Percentiles rank a stretch among this genome's conserved stretches.
Conservation (phyloP, 1,140 invertebrate species). For the Schlechtendalia chinensis region DNA sequence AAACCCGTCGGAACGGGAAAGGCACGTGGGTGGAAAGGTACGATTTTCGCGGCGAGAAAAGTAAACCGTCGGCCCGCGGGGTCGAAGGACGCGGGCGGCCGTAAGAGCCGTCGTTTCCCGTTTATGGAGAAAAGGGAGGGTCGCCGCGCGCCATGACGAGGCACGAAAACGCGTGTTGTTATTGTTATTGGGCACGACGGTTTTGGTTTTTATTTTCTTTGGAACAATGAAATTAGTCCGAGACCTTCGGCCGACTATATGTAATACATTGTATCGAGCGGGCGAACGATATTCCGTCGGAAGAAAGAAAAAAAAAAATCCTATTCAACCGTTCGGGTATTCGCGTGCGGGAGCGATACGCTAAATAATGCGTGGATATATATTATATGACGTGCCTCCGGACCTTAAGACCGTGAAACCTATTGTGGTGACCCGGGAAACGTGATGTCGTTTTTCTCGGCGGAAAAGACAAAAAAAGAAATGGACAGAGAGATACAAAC, state of each 20-base stretch:
- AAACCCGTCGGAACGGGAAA: too few species aligned
- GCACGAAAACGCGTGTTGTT: neutral
- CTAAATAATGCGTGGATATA: too few species aligned
- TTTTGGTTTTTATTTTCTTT: neutral
- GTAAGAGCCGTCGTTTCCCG: neutral
- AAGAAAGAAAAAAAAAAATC: neutral
- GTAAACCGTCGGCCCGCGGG: neutral
- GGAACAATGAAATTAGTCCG: neutral
- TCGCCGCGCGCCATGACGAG: neutral
- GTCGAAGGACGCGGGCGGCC: neutral
- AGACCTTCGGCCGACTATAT: conserved; percentile 1
- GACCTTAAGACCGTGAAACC: neutral
- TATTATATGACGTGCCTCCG: neutral
- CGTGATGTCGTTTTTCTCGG: neutral
- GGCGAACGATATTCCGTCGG: neutral
- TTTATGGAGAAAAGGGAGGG: conserved; percentile 1
- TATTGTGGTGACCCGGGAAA: neutral
- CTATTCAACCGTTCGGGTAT: neutral
- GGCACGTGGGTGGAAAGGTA: too few species aligned
- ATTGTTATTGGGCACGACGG: too few species aligned
- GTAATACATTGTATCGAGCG: too few species aligned
- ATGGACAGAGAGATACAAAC: too few species aligned
- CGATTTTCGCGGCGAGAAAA: neutral
- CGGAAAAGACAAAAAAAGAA: neutral
- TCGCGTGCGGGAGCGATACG: too few species aligned